Percentiles rank a stretch among this genome's conserved stretches.
Evolutionary conservation across 2,888 invertebrate genomes (phyloP).

Genomic region (Tipula vernalis): DNA sequence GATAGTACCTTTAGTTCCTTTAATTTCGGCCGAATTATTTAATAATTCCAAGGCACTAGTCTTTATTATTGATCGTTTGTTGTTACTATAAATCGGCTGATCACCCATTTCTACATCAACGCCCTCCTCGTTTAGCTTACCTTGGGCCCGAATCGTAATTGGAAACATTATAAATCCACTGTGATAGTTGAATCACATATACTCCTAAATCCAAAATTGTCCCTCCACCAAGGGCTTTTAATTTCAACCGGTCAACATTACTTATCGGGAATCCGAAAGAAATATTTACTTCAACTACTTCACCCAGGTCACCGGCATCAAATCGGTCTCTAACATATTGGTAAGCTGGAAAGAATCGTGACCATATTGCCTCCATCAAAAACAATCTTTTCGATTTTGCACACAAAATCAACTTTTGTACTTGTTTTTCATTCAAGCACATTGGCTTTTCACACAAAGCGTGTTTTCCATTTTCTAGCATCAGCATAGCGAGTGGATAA

Average conservation of each 20-base stretch:
- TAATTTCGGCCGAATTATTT: conserved; percentile 28
- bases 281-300: conserved; percentile 51
- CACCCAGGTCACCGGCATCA: conserved; percentile 52
- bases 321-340: conserved; percentile 53
- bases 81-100: conserved; percentile 28
- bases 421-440: conserved; percentile 64
- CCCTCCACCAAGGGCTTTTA: conserved; percentile 64
- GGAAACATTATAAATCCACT: conserved; percentile 61
- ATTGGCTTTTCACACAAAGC: conserved; percentile 87
- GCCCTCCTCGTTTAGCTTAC: conserved; percentile 55
- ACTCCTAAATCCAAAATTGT: conserved; percentile 65
- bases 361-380: conserved; percentile 87
- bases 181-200: conserved; percentile 60
- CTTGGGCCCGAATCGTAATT: conserved; percentile 49
- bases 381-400: conserved; percentile 63
- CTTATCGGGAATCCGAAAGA: conserved; percentile 53
- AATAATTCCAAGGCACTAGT: conserved; percentile 23
- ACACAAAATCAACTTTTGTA: conserved; percentile 50
- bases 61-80: conserved; percentile 25
- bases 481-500: conserved; percentile 52
- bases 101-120: conserved; percentile 45
- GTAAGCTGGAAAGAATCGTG: conserved; percentile 69
- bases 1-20: conserved; percentile 32
- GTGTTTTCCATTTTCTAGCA: conserved; percentile 71
- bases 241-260: conserved; percentile 42